Evolutionary conservation across 2,888 invertebrate species (phyloP), one percentile per base, ranked within the genome.

Genomic region (Cinara cedri): DNA sequence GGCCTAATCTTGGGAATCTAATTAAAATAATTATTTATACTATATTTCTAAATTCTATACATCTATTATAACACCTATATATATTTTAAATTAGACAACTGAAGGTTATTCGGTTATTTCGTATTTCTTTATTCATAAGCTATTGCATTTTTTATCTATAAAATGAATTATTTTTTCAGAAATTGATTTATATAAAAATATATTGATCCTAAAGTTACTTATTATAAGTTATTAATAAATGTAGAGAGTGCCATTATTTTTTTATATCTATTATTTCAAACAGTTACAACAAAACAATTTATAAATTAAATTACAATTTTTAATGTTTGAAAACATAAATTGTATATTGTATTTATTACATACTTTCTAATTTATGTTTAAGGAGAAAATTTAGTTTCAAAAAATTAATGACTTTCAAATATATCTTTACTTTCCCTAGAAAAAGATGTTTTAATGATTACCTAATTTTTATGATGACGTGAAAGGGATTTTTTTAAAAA

Each of bases 351-450:
- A 55, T 21, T 19, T 55, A 55, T 55, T 55, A 21, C 55, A 21
- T 55, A 21, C 24, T 55, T 55, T 55, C 55, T 55, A 55, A 55
- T 55, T 55, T 55, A 55, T 55, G 55, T 55, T 55, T 55, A 21
- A 21, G 55, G 21, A 21, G 55, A 16, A 55, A 21, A 55, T 55
- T 55, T 55, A 21, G 55, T 55, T 55, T 55, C 55, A 55, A 55
- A 16, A 55, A 21, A 55, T 21, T 11, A 21, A 55, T 19, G 44
- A 44, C 44, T 65, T 65, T 21, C 19, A 42, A 42, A n/a, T 42
- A 44, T 65, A 65, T 65, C 65, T 42, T 65, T 65, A 65, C 19
- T 65, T 65, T 65, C 44, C 19, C 42, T 65, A 42, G 65, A 63
- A 63, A 65, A 65, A 65, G 11, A 65, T 34, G 16, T 62, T 62